Evolutionary conservation across 2,113 vertebrate species (phyloP).

Genomic region (Tragelaphus strepsiceros): DNA sequence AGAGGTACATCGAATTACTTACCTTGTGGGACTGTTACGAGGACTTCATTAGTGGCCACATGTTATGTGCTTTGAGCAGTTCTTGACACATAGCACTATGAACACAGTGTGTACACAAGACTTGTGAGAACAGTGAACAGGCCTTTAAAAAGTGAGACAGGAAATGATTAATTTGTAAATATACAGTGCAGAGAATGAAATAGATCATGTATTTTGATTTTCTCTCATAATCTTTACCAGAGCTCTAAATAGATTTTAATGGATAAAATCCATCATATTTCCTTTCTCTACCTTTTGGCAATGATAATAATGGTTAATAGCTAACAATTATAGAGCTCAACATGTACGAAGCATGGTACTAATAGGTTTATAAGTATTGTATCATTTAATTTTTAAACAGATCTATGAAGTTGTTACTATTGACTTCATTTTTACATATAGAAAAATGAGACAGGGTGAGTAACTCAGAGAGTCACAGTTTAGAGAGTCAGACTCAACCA

Average conservation of each 20-base stretch:
- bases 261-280: neutral
- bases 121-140: neutral
- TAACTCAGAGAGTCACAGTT: neutral
- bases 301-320: neutral
- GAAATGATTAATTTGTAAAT: neutral
- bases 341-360: neutral
- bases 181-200: neutral
- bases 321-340: neutral
- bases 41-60: neutral
- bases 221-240: neutral
- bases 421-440: neutral
- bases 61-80: neutral
- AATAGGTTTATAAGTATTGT: neutral
- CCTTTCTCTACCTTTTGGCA: neutral
- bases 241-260: neutral
- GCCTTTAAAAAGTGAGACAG: neutral
- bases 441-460: neutral
- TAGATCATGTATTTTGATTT: neutral
- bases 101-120: neutral
- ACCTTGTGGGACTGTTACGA: neutral
- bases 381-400: conserved; percentile 29
- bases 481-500: neutral
- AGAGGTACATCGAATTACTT: neutral
- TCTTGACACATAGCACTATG: neutral
- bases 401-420: neutral